Base-by-base conservation (phyloP, 2,888 invertebrate genomes). In the Hemistola chrysoprasaria region DNA sequence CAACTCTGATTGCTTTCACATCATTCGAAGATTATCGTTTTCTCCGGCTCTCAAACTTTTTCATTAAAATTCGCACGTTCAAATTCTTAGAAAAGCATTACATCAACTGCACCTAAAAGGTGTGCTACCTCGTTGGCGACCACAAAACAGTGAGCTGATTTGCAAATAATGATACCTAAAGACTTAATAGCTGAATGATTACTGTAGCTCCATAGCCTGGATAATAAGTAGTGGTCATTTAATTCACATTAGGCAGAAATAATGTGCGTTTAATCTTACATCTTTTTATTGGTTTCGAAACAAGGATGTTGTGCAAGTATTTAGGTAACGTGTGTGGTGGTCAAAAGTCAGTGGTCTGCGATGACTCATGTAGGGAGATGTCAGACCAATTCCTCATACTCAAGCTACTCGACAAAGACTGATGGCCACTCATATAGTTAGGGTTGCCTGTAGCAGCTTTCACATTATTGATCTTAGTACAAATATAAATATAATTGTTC, bases 191-290 rank as follows among this genome's bases (percentile, higher is more conserved):
- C 29, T 40, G 38, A 31, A 39, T 39, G 42, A 52, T 61, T 57
- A 37, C 48, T 42, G 50, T 32, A 49, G 36, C 11, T 50, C 54
- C 52, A 38, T 41, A 50, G 50, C 53, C 49, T 57, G 51, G 63
- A 67, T 16, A 62, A 71, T 70, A 69, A 67, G 71, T 66, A 62
- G 62, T 58, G 69, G 65, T 75, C 70, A 79, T 82, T 82, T 75
- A 74, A 78, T 78, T 80, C 75, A 68, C 78, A 79, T 82, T 79
- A 78, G 64, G 72, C 52, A 42, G 47, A 49, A 59, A 43, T 53
- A 44, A 45, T 51, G 49, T 65, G 64, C 72, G 68, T 73, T 76
- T 71, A 77, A 75, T 78, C 16, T 16, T n/a, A n/a, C n/a, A 16
- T 16, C 75, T 75, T 72, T 77, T 67, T 71, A 75, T 72, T 75